Base-by-base conservation (phyloP, 2,797 vertebrate species). In the Gymnodraco acuticeps region DNA sequence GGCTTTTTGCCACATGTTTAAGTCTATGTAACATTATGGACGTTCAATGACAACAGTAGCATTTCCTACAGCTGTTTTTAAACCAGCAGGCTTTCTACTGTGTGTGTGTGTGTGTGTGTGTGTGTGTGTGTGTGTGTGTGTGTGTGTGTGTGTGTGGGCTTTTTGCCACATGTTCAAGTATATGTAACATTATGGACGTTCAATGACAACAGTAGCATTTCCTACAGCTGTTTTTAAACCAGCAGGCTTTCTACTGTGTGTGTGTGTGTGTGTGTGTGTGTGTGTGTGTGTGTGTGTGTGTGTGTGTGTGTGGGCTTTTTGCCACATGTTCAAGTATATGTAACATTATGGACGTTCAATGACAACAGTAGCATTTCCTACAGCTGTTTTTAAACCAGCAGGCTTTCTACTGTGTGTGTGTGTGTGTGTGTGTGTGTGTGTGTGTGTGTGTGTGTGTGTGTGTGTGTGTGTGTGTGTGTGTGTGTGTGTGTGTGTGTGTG, bases 141-240 rank as follows among this genome's bases (percentile, higher is more conserved):
- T 27, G 23, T 27, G 23, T 27, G 31, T 33, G 3, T 33, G 33
- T 33, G 33, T 33, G 33, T 33, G 33, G 46, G 17, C 45, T 61
- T 62, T 13, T 43, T 3, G 9, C 74, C 63, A 27, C 27, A 27
- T 27, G 27, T 27, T 27, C 27, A 27, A 27, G 27, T 27, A 4
- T 38, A 38, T 9, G 53, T 48, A 20, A 83, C 67, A 52, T 66
- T 12, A 47, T 16, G 19, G 43, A 70, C 46, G 33, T 31, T 78
- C 15, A 20, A 5, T 42, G n/a, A 27, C 16, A 52, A 31, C 52
- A 12, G 8, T 54, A 75, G 9, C 12, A 12, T 55, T 20, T 51
- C 23, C 5, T 45, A 42, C 31, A 51, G 45, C 38, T 64, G 61
- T 60, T 75, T 72, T 20, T 33, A 52, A 16, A 61, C n/a, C 56